Base-by-base conservation (phyloP, 2,888 invertebrate species). In the Carcina quercana region DNA sequence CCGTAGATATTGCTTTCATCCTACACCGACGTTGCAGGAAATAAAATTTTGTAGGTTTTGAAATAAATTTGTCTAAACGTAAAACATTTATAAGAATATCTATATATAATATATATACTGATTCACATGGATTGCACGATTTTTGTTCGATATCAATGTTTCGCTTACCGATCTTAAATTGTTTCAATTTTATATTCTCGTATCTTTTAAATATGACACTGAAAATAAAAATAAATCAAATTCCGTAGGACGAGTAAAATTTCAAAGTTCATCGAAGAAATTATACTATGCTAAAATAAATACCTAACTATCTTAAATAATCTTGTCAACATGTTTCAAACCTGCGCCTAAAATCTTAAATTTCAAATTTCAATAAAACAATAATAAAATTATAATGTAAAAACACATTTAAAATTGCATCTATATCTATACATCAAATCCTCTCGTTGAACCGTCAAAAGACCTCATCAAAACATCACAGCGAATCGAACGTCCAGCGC, bases 381-480 rank as follows among this genome's bases (percentile, higher is more conserved):
- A 82, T 76, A 76, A 83, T 84, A 83, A 83, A 84, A 83, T 82
- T 82, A 83, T 76, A 79, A 83, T 82, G 78, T 76, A 79, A 84
- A 78, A 84, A 82, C 79, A 80, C 78, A 79, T 82, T 82, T 78
- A 73, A 82, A 80, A 80, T 82, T 80, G 78, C 68, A 78, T 66
- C 78, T 79, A 79, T 73, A 70, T 74, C 78, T 79, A 79, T 79
- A 79, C 73, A 78, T 78, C 73, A 71, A 79, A 80, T 82, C 79
- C 72, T 73, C 71, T 66, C 66, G 53, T 61, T 61, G 72, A 67
- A 68, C 82, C 82, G 80, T 73, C 66, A 63, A 65, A 66, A 76
- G 82, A 80, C 82, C 75, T 73, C 80, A 80, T 79, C 79, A 74
- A 79, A 80, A 74, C 71, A 68, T 74, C 74, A 69, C 76, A 73